Evolutionary conservation across 2,113 vertebrate species (phyloP), one percentile per base, ranked within the genome.

Genomic region (Cynopterus brachyotis): DNA sequence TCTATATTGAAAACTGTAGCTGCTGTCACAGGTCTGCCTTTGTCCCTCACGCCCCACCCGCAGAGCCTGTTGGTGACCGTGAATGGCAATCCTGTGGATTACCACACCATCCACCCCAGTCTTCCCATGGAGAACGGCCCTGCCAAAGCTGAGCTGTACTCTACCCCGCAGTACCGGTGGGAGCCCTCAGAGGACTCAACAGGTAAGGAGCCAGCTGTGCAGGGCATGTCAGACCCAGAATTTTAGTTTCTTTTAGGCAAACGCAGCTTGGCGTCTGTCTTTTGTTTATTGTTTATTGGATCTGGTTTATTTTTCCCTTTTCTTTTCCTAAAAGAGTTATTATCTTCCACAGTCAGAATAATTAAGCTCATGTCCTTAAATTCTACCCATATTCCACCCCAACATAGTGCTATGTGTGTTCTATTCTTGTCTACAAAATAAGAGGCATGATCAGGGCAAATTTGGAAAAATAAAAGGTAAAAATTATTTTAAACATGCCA

Each of bases 81-180:
- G 96, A 99, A 99, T 0, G 99, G 99, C 85, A 99, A 98, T 19
- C 99, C 99, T 3, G 98, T 99, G 94, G 99, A 99, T 91, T 99
- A 99, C 57, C 98, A 99, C 94, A 98, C 96, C 84, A 98, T 99
- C 88, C 98, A 98, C 60, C 98, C 99, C 0, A 89, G 98, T 0
- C 98, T 99, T 37, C 98, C 99, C 0, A 91, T 99, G 16, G 99
- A 99, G 82, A 99, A 99, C 0, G 99, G 99, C n/a, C 99, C 99
- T 0, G 98, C 98, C 91, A 99, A 99, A 97, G 91, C 98, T n/a
- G 99, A 99, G 78, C 9, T 99, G 93, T 99, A 99, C 95, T 99
- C 99, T 78, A 99, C 99, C 45, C 99, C 99, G 0, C 99, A 99
- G 95, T 99, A 99, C 98, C 99, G 99, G 96, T 98, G 99, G 98